Conservation (phyloP, 1,140 invertebrate species). For the Gonatopus flavifemur region DNA sequence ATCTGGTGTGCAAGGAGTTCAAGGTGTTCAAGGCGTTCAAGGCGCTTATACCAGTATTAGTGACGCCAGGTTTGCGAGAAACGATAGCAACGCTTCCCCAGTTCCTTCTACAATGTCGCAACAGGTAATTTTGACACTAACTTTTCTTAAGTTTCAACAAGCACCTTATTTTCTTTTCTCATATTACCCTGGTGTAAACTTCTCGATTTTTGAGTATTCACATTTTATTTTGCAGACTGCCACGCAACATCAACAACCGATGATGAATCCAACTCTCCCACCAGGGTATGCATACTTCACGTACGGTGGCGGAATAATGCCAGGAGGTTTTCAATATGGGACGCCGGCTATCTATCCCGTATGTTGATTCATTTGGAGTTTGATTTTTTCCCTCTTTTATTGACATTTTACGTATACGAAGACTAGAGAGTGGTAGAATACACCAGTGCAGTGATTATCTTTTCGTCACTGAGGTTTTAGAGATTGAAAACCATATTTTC, state of each 20-base stretch:
- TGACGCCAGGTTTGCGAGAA: slow-evolving; percentile 75
- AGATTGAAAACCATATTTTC: too few species aligned
- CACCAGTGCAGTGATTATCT: too few species aligned
- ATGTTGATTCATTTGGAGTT: slow-evolving; percentile 40
- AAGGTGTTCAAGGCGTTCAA: slow-evolving; percentile 54
- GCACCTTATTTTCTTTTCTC: too few species aligned
- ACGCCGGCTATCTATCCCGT: slow-evolving; percentile 70
- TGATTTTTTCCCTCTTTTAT: too few species aligned
- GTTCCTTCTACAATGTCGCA: slow-evolving; percentile 74
- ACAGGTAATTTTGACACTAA: slow-evolving; percentile 56
- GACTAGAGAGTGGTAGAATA: too few species aligned
- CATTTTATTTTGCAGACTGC: slow-evolving; percentile 52
- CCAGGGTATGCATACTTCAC: slow-evolving; percentile 70
- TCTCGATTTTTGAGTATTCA: slow-evolving; percentile 11
- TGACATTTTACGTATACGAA: too few species aligned
- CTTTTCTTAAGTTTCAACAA: not conserved
- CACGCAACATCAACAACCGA: slow-evolving; percentile 65
- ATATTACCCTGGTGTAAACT: slow-evolving; percentile 9
- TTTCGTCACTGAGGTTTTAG: too few species aligned
- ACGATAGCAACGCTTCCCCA: slow-evolving; percentile 81
- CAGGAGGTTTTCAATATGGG: slow-evolving; percentile 75
- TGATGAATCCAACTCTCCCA: slow-evolving; percentile 64
- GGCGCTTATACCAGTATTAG: slow-evolving; percentile 72
- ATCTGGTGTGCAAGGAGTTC: slow-evolving; percentile 64
- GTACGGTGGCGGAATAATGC: slow-evolving; percentile 68